Conservation (phyloP, 2,888 invertebrate genomes). For the Callyntrura guangdongensis region DNA sequence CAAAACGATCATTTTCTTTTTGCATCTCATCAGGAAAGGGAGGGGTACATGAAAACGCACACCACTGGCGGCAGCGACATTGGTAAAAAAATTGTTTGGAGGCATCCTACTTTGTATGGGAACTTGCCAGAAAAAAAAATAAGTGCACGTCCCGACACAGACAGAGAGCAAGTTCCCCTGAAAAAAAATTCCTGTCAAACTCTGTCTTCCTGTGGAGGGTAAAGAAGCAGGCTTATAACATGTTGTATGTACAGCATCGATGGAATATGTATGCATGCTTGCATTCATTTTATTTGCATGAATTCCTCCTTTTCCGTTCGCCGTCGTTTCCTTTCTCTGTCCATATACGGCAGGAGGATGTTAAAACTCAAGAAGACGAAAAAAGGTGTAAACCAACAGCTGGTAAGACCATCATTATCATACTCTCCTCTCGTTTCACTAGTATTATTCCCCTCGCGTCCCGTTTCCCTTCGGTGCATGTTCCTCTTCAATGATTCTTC, state of each 20-base stretch:
- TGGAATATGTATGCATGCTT: background rate
- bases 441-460: background rate
- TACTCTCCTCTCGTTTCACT: background rate
- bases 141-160: background rate
- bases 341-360: background rate
- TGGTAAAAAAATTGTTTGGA: background rate
- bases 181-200: no score
- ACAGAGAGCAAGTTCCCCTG: no score
- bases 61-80: background rate
- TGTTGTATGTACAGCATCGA: no score
- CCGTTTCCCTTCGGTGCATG: background rate
- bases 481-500: background rate
- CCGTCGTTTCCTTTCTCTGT: background rate
- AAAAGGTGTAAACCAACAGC: constrained; percentile 80
- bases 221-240: no score
- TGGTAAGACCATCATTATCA: constrained; percentile 80
- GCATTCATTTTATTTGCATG: constrained; percentile 68
- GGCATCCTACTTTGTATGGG: background rate
- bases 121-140: constrained; percentile 23
- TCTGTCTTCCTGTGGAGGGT: no score
- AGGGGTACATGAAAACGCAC: no score
- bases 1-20: background rate
- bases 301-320: constrained; percentile 39
- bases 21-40: constrained; percentile 30
- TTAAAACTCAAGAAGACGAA: background rate